phyloP scores from a whole-genome alignment of 2,113 vertebrate genomes.

The Microtus richardsoni region DNA sequence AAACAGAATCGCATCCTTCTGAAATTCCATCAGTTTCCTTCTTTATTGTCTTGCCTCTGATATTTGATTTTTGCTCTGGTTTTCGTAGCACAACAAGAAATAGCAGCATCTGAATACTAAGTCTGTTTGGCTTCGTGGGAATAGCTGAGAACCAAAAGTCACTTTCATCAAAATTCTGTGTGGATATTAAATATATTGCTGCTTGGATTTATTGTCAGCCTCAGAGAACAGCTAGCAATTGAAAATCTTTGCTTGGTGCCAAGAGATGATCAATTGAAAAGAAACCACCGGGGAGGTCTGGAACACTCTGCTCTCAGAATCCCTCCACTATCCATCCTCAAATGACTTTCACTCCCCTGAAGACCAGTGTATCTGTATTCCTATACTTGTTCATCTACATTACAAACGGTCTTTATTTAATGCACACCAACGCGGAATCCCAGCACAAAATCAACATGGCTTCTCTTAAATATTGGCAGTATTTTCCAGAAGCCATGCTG shows the following conservation, averaged over 20 bases:
- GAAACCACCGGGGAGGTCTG: background rate
- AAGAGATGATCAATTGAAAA: background rate
- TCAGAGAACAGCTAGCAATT: slow-evolving; percentile 26
- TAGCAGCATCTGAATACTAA: slow-evolving; percentile 15
- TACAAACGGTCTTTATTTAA: slow-evolving; percentile 27
- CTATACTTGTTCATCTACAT: background rate
- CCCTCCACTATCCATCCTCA: background rate
- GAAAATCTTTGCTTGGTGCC: slow-evolving; percentile 38
- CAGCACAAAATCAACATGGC: background rate
- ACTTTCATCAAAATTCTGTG: slow-evolving; percentile 43
- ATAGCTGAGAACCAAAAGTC: slow-evolving; percentile 29
- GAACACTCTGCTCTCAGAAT: background rate
- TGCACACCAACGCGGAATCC: background rate
- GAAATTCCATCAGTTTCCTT: background rate
- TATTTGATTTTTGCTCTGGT: slow-evolving; percentile 4
- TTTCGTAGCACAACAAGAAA: slow-evolving; percentile 30
- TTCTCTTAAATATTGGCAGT: background rate
- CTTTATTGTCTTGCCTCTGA: background rate
- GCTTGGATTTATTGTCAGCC: slow-evolving; percentile 32
- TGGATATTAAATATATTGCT: slow-evolving; percentile 28
- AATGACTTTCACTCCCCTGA: background rate
- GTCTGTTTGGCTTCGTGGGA: slow-evolving; percentile 36
- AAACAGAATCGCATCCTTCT: background rate
- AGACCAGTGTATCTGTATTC: background rate
- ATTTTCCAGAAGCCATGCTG: slow-evolving; percentile 23